Evolutionary conservation across 2,113 vertebrate species (phyloP), one percentile per base, ranked within the genome.

Genomic region (Varanus komodoensis): DNA sequence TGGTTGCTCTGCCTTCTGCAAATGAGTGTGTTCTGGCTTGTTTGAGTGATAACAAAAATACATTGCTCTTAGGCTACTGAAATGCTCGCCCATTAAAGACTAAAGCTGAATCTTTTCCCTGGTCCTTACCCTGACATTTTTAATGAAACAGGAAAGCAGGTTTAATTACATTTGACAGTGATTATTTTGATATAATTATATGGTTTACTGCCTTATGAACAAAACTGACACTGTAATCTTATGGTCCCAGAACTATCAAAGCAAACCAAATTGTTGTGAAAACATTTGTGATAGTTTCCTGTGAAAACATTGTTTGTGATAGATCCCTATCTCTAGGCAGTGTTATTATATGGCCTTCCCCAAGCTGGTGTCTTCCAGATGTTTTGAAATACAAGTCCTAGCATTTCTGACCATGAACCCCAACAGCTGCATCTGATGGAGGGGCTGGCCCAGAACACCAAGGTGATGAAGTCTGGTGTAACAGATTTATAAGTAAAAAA

Each of bases 61-160:
- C 87, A 50, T 52, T 34, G 69, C 17, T 88, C n/a, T 75, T 79
- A 27, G 50, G 21, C 21, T 91, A 80, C 69, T 84, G 67, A 80
- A 8, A 67, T 86, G 78, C 32, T 81, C 79, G 12, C 67, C 15
- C 52, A 64, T 74, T 86, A 74, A 86, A 77, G 54, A 52, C 74
- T 12, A 9, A 68, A 34, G 19, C 91, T 84, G 48, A n/a, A 61
- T 90, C 74, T 27, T 91, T 91, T 25, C 84, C 0, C 52, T 85
- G 50, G 50, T 44, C 75, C 73, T 88, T 11, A 32, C 27, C 6
- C 79, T 94, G 32, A 61, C 32, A 67, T 80, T n/a, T 12, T 67
- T 67, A 7, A 0, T 90, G 48, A 73, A 27, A 61, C 14, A 34
- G 7, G 61, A 80, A 29, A 3, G 50, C 38, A 61, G 77, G 84